Conservation (phyloP, 2,888 invertebrate genomes). For the Chesias legatella region DNA sequence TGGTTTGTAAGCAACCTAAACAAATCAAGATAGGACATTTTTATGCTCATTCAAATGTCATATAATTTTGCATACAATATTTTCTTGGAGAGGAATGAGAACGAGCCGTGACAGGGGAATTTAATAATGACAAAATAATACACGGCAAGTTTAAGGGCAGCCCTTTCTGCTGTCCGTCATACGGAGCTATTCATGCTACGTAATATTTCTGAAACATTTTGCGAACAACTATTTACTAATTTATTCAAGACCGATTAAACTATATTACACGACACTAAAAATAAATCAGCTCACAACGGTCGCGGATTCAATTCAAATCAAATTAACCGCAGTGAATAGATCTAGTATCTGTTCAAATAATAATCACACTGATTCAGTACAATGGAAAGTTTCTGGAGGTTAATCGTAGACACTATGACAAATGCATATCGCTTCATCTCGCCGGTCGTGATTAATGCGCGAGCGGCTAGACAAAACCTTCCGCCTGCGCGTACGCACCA, state of each 20-base stretch:
- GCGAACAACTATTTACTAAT: slow-evolving; percentile 74
- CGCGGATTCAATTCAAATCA: slow-evolving; percentile 17
- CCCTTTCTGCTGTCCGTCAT: slow-evolving; percentile 80
- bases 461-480: slow-evolving; percentile 70
- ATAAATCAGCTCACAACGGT: no score
- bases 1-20: slow-evolving; percentile 48
- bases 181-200: slow-evolving; percentile 73
- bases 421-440: slow-evolving; percentile 79
- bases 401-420: slow-evolving; percentile 75
- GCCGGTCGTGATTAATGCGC: slow-evolving; percentile 68
- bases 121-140: slow-evolving; percentile 82
- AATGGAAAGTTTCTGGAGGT: slow-evolving; percentile 68
- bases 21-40: slow-evolving; percentile 64
- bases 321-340: slow-evolving; percentile 32
- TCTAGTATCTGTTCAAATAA: slow-evolving; percentile 51
- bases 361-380: slow-evolving; percentile 73
- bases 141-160: slow-evolving; percentile 75
- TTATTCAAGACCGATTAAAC: slow-evolving; percentile 46
- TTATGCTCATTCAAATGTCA: slow-evolving; percentile 79
- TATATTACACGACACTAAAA: slow-evolving; percentile 15
- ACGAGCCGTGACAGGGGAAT: slow-evolving; percentile 75
- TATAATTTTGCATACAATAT: slow-evolving; percentile 81
- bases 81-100: slow-evolving; percentile 74
- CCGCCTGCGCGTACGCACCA: slow-evolving; percentile 63
- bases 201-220: slow-evolving; percentile 74